phyloP scores from a whole-genome alignment of 2,888 invertebrate genomes.

The Euspilapteryx auroguttella region DNA sequence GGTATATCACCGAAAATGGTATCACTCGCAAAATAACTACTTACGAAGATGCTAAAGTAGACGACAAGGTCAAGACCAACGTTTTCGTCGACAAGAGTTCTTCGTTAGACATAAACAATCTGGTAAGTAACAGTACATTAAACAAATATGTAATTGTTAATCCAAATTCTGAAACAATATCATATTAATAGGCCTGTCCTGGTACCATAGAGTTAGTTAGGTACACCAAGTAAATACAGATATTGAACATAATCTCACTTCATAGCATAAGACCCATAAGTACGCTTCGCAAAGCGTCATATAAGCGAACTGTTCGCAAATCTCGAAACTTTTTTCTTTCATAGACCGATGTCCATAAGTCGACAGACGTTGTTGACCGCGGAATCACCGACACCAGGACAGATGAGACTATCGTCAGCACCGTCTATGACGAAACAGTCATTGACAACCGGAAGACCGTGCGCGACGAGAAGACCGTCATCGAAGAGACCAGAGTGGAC shows the following conservation, averaged over 20 bases:
- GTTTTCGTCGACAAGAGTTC: conserved; percentile 54
- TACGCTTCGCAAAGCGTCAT: no score
- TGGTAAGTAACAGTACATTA: conserved; percentile 31
- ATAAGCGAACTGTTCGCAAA: no score
- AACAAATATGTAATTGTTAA: no score
- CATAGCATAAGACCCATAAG: no score
- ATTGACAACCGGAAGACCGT: conserved; percentile 33
- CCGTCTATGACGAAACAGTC: conserved; percentile 29
- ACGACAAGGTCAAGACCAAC: conserved; percentile 50
- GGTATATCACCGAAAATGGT: conserved; percentile 50
- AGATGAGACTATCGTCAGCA: conserved; percentile 40
- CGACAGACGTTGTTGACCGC: conserved; percentile 52
- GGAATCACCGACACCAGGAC: conserved; percentile 45
- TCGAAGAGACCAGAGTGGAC: conserved; percentile 31
- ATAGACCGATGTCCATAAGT: conserved; percentile 52
- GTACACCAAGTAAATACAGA: no score
- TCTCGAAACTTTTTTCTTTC: no score
- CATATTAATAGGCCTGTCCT: no score
- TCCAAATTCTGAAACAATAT: no score
- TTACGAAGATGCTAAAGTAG: conserved; percentile 53
- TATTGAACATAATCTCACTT: no score
- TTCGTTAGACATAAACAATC: conserved; percentile 49
- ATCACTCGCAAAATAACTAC: conserved; percentile 48
- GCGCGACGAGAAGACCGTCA: conserved; percentile 42
- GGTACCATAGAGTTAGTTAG: no score